A percentile compares a stretch with the other conserved stretches of the same genome.
Evolutionary conservation across 2,113 vertebrate genomes (phyloP).

Genomic region (Pseudopodoces humilis): DNA sequence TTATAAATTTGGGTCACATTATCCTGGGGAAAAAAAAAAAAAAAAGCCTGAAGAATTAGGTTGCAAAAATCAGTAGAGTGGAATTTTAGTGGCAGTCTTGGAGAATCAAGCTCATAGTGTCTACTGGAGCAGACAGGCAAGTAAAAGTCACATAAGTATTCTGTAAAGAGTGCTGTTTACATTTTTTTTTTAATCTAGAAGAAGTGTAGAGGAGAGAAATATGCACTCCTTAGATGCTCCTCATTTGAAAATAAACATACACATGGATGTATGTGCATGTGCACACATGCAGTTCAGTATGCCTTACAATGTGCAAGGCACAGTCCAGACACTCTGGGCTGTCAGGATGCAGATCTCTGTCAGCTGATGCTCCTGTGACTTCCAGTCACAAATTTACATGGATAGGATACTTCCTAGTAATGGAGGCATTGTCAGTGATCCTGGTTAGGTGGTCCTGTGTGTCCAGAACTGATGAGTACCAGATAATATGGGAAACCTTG

Average conservation of each 20-base stretch:
- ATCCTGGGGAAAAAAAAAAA: not conserved
- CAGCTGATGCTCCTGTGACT: not conserved
- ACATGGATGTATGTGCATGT: not conserved
- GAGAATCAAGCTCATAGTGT: constrained; percentile 65
- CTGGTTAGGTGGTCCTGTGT: not conserved
- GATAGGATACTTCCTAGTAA: not conserved
- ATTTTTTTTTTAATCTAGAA: not conserved
- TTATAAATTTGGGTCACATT: constrained; percentile 67
- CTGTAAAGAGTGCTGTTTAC: constrained; percentile 10
- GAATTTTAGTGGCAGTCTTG: constrained; percentile 69
- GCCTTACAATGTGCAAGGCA: not conserved
- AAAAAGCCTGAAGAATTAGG: constrained; percentile 60
- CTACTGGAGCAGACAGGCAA: constrained; percentile 62
- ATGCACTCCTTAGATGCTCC: not conserved
- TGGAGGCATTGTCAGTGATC: constrained; percentile 37
- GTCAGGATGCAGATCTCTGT: not conserved
- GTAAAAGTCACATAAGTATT: constrained; percentile 42
- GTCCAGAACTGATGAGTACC: not conserved
- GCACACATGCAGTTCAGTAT: not conserved
- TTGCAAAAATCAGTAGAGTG: constrained; percentile 63
- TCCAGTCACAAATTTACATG: not conserved
- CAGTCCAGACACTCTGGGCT: not conserved
- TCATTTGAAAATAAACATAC: not conserved
- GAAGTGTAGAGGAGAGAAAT: not conserved
- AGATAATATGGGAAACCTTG: not conserved